Conservation (phyloP, 2,113 vertebrate genomes). For the Helogale parvula region DNA sequence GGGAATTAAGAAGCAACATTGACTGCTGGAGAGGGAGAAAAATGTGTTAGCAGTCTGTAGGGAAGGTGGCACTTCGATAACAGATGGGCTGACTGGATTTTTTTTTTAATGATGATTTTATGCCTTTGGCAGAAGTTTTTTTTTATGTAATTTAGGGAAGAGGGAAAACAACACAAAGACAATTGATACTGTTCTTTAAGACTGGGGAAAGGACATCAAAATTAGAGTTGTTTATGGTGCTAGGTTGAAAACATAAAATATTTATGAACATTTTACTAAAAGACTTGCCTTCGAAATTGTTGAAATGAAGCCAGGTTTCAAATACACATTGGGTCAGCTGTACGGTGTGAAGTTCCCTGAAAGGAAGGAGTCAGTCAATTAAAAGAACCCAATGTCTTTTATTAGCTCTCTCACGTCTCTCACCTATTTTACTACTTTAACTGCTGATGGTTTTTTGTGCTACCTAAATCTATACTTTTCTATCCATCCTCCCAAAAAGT, state of each 20-base stretch:
- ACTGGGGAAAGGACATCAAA: neutral
- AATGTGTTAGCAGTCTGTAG: conserved; percentile 11
- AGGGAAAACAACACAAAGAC: conserved; percentile 46
- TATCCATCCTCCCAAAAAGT: neutral
- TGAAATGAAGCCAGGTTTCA: neutral
- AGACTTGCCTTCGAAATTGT: neutral
- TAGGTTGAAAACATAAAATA: conserved; percentile 24
- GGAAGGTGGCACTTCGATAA: conserved; percentile 42
- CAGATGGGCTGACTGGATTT: conserved; percentile 56
- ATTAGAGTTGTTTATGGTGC: neutral
- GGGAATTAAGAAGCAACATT: conserved; percentile 38
- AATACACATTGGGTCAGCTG: neutral
- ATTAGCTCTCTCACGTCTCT: neutral
- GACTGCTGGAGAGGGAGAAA: conserved; percentile 43
- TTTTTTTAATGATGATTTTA: conserved; percentile 63
- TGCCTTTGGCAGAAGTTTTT: conserved; percentile 56
- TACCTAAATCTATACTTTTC: neutral
- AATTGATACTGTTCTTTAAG: conserved; percentile 46
- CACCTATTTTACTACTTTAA: neutral
- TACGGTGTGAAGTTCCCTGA: neutral
- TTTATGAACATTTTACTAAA: conserved; percentile 41
- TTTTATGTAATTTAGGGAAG: conserved; percentile 54
- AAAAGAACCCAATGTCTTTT: neutral
- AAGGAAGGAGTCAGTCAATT: neutral
- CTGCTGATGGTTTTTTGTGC: neutral